Evolutionary conservation across 2,113 vertebrate genomes (phyloP), one percentile per base, ranked within the genome.

Genomic region (Muntiacus muntjak): DNA sequence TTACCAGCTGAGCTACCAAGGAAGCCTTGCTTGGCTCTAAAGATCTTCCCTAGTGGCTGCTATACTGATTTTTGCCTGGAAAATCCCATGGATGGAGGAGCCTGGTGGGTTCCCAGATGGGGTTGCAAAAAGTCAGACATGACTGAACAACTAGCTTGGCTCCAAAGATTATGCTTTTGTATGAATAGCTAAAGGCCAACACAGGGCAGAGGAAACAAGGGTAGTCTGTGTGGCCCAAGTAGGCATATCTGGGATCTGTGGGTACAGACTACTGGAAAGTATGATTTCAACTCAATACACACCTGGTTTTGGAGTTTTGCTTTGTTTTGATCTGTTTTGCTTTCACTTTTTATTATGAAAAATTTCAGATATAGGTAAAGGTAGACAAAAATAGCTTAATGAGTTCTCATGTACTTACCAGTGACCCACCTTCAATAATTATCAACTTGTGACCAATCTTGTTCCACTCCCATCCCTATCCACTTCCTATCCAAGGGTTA

Each of bases 281-380:
- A 67, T 92, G 87, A 94, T 82, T 98, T 95, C 94, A 95, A n/a
- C 58, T 85, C 79, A 71, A 30, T 93, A 28, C 36, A 40, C 84
- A 64, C 45, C 67, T 62, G 74, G 40, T 94, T 88, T 97, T 88
- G 54, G 15, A 83, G 33, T n/a, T 83, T 55, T 55, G 33, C 47
- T 98, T 97, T 93, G 58, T 62, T 96, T 94, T 89, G 36, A 74
- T 74, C 84, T 76, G 54, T 79, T 97, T 93, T 82, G n/a, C 91
- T 97, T 95, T 86, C 78, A 83, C 58, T 36, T 94, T 96, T 93
- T 87, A 87, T 96, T 92, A 83, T 45, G 36, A 87, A 98, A 97
- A 87, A 36, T 91, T 82, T 98, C 67, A 88, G 28, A 43, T 93
- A 91, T 28, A 52, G 50, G 30, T 88, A 82, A 93, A 94, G 85